Percentiles rank a stretch among this genome's conserved stretches.
Conservation (phyloP, 2,113 vertebrate species). For the Prinia subflava region DNA sequence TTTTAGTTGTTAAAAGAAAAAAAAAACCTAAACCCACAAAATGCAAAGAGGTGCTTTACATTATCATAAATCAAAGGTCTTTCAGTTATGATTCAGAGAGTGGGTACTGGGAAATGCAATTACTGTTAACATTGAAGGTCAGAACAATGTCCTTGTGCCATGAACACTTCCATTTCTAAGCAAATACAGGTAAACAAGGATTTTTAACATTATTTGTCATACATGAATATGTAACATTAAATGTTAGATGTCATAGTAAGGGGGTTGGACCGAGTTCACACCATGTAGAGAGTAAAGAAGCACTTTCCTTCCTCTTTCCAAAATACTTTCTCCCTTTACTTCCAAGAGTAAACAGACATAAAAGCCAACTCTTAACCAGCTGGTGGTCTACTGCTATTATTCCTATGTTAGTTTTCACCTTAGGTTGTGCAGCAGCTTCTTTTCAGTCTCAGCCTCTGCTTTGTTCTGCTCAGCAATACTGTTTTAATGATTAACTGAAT, state of each 20-base stretch:
- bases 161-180: conserved; percentile 37
- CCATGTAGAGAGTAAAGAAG: not conserved
- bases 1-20: not conserved
- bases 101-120: not conserved
- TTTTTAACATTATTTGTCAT: not conserved
- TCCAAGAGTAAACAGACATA: not conserved
- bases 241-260: not conserved
- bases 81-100: not conserved
- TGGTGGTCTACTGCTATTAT: not conserved
- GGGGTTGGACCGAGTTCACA: not conserved
- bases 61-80: not conserved
- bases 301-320: not conserved
- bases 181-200: conserved; percentile 11
- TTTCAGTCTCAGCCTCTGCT: not conserved
- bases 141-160: conserved; percentile 29
- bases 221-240: not conserved
- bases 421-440: not conserved
- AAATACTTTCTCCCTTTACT: not conserved
- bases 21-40: not conserved
- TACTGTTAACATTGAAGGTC: not conserved
- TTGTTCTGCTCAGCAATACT: not conserved
- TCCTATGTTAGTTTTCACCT: not conserved
- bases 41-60: not conserved
- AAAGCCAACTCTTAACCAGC: not conserved
- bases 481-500: conserved; percentile 34